Evolutionary conservation across 2,888 invertebrate genomes (phyloP).

Genomic region (Seira musarum): DNA sequence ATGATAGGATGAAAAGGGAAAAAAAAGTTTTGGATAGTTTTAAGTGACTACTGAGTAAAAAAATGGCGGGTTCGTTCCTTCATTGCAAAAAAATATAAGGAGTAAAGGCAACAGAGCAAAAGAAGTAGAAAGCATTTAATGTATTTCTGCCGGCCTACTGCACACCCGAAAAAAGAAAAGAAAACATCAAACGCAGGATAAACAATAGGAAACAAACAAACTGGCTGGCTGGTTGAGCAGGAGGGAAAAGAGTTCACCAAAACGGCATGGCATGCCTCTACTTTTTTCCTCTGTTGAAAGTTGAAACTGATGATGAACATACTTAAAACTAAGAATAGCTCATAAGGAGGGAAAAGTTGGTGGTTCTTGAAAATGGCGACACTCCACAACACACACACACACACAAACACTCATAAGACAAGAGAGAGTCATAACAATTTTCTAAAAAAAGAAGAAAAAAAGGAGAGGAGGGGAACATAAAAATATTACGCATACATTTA

Average conservation of each 20-base stretch:
- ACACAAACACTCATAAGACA: slow-evolving; percentile 15
- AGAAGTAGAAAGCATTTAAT: too few species aligned
- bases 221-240: too few species aligned
- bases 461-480: background rate
- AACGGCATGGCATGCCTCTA: background rate
- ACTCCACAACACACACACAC: background rate
- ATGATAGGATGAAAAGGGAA: slow-evolving; percentile 29
- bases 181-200: slow-evolving; percentile 22
- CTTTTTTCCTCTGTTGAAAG: too few species aligned
- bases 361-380: background rate
- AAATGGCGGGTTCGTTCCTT: too few species aligned
- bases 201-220: slow-evolving; percentile 39
- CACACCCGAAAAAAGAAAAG: background rate
- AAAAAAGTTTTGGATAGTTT: background rate
- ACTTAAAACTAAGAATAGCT: too few species aligned
- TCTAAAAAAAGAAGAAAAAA: slow-evolving; percentile 26
- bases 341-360: too few species aligned
- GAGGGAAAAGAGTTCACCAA: background rate
- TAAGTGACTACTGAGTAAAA: too few species aligned
- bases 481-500: too few species aligned
- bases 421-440: slow-evolving; percentile 44
- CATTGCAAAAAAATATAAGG: too few species aligned
- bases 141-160: background rate
- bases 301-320: too few species aligned
- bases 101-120: too few species aligned